phyloP scores from a whole-genome alignment of 2,888 invertebrate species.

The Tiliacea aurago region DNA sequence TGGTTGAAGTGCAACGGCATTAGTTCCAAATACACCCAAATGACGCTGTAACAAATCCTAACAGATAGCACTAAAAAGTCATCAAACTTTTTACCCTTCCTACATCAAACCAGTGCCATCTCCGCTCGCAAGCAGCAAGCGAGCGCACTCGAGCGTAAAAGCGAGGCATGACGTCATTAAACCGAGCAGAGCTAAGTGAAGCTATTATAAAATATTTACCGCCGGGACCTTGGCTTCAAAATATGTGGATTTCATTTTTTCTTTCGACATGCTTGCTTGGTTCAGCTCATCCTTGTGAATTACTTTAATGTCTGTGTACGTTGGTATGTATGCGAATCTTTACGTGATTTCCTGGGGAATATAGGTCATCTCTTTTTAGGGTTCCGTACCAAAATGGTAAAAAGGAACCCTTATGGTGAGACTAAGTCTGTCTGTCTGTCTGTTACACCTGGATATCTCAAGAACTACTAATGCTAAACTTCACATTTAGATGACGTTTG shows the following conservation, averaged over 20 bases:
- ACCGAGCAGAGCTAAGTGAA: constrained; percentile 50
- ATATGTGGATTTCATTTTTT: constrained; percentile 45
- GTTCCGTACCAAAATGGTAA: too few relatives aligned
- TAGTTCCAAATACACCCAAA: background rate
- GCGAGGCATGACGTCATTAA: constrained; percentile 59
- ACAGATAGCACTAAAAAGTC: constrained; percentile 28
- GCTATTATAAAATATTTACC: constrained; percentile 60
- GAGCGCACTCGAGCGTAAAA: constrained; percentile 56
- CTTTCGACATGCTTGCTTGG: constrained; percentile 22
- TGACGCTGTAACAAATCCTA: background rate
- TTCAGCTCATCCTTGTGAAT: constrained; percentile 7
- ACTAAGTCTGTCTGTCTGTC: too few relatives aligned
- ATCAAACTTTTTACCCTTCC: constrained; percentile 27
- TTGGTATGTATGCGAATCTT: background rate
- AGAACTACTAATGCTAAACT: too few relatives aligned
- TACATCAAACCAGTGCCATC: constrained; percentile 39
- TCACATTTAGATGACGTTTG: too few relatives aligned
- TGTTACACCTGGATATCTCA: too few relatives aligned
- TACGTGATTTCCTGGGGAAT: background rate
- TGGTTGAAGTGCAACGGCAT: too few relatives aligned
- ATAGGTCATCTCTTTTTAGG: background rate
- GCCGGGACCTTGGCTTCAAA: constrained; percentile 45
- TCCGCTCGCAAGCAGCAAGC: constrained; percentile 28
- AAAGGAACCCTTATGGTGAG: too few relatives aligned
- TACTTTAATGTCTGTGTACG: constrained; percentile 16